Evolutionary conservation across 2,888 invertebrate species (phyloP).

Genomic region (Melieria crassipennis): DNA sequence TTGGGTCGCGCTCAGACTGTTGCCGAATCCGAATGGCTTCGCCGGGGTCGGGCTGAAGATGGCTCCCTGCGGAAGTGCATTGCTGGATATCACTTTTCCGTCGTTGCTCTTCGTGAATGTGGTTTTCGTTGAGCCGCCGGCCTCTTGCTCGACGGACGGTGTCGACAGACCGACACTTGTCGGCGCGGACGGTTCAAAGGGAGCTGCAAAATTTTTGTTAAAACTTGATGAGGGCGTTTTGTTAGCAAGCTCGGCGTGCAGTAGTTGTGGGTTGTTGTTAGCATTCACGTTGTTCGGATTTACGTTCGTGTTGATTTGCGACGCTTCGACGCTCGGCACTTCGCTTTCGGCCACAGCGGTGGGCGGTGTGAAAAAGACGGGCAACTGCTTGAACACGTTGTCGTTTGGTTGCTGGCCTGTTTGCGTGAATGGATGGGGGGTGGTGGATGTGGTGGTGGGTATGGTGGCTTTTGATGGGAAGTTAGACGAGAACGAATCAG

Average conservation of each 20-base stretch:
- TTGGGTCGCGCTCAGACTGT: conserved; percentile 6
- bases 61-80: conserved; percentile 40
- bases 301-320: conserved; percentile 10
- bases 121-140: conserved; percentile 47
- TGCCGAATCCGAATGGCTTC: conserved; percentile 49
- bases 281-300: conserved; percentile 32
- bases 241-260: conserved; percentile 28
- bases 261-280: conserved; percentile 24
- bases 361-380: conserved; percentile 52
- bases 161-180: conserved; percentile 39
- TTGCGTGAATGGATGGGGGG: conserved; percentile 46
- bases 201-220: conserved; percentile 60
- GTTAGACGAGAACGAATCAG: conserved; percentile 47
- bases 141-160: conserved; percentile 14
- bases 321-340: conserved; percentile 8
- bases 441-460: conserved; percentile 58
- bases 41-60: conserved; percentile 42
- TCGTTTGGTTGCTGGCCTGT: conserved; percentile 17
- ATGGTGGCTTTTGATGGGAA: conserved; percentile 57
- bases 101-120: conserved; percentile 62
- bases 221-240: conserved; percentile 51
- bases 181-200: conserved; percentile 49
- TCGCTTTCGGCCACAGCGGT: conserved; percentile 35
- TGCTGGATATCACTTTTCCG: conserved; percentile 61
- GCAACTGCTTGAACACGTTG: conserved; percentile 41